These are phyloP conservation scores for Phocoena sinus DNA, from an alignment of 2,113 vertebrate species.

Conservation along the genomic window DNA sequence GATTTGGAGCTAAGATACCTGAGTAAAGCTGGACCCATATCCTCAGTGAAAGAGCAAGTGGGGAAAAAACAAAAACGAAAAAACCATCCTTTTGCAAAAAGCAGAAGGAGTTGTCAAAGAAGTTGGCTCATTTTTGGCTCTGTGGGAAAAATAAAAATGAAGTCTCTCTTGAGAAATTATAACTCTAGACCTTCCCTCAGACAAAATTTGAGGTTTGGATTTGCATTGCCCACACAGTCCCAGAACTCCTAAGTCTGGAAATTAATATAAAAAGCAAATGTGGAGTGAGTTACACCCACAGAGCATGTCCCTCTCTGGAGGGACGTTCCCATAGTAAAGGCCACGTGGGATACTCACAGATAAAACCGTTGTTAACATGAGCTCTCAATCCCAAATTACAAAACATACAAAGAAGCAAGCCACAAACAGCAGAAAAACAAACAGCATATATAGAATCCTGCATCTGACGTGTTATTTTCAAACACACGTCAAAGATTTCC, in stretches of 20 bases:
- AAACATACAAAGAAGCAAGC: neutral
- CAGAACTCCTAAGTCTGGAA: neutral
- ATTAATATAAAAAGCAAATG: neutral
- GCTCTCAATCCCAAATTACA: neutral
- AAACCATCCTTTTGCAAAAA: neutral
- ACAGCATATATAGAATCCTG: neutral
- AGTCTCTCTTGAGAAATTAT: neutral
- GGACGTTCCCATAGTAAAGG: neutral
- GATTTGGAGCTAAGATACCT: neutral
- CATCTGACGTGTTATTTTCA: neutral
- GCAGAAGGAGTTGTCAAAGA: neutral
- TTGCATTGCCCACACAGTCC: neutral
- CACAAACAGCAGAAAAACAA: neutral
- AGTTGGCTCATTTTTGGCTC: neutral
- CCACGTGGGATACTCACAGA: neutral
- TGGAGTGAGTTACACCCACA: neutral
- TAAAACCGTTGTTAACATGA: neutral
- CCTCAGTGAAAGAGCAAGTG: neutral
- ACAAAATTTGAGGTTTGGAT: neutral
- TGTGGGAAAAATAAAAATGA: neutral
- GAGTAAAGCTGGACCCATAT: neutral
- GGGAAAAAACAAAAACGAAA: neutral
- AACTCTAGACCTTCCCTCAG: slow-evolving; percentile 26
- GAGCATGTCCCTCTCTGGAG: neutral
- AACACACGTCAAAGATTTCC: neutral